A percentile compares a stretch with the other conserved stretches of the same genome.
phyloP scores from a whole-genome alignment of 1,140 invertebrate genomes.

The Drosophila kurseongensis region DNA sequence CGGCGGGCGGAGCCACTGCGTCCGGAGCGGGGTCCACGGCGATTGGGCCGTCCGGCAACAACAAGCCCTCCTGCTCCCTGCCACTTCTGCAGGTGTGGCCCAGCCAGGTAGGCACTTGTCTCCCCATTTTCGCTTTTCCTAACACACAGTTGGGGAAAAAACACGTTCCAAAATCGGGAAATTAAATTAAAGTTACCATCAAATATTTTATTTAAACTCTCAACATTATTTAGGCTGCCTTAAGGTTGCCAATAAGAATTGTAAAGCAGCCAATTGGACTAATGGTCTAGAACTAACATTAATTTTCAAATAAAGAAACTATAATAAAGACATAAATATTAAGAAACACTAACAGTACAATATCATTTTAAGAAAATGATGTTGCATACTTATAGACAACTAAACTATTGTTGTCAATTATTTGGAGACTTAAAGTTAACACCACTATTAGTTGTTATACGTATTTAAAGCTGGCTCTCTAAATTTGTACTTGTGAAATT shows the following conservation, averaged over 20 bases:
- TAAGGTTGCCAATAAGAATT: neutral
- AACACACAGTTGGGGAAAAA: slow-evolving; percentile 5
- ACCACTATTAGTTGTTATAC: too few relatives aligned
- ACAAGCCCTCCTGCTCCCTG: slow-evolving; percentile 86
- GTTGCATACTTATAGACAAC: neutral
- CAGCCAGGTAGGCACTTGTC: slow-evolving; percentile 83
- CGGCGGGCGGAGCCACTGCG: slow-evolving; percentile 31
- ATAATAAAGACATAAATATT: too few relatives aligned
- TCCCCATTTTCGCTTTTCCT: neutral
- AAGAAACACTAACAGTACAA: too few relatives aligned
- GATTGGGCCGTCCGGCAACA: slow-evolving; percentile 46
- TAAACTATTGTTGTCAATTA: neutral
- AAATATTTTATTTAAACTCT: neutral
- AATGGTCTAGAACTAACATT: too few relatives aligned
- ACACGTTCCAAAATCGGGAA: slow-evolving; percentile 6
- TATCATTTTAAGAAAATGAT: too few relatives aligned
- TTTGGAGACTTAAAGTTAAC: neutral
- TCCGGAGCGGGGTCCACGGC: slow-evolving; percentile 33
- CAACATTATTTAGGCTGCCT: neutral
- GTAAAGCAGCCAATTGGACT: too few relatives aligned
- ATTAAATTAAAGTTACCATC: neutral
- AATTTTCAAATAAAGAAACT: too few relatives aligned
- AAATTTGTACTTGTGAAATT: too few relatives aligned
- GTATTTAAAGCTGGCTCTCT: too few relatives aligned
- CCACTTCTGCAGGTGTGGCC: slow-evolving; percentile 89